Percentiles rank a stretch among this genome's conserved stretches.
phyloP scores from a whole-genome alignment of 2,797 vertebrate genomes.

The Dendrocincla fuliginosa region DNA sequence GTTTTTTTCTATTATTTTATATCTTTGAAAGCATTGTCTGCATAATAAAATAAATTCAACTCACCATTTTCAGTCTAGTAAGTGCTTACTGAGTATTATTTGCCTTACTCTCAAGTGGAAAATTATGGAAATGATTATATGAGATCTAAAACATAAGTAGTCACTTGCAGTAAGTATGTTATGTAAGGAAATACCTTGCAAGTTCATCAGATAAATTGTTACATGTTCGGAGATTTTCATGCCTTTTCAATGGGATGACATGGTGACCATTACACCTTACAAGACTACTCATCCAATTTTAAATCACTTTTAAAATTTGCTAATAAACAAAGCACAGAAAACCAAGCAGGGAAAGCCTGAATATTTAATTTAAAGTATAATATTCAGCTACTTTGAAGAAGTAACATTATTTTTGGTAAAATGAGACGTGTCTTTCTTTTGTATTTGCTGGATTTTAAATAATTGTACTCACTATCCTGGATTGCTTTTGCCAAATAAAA shows the following conservation, averaged over 20 bases:
- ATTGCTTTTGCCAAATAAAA: background rate
- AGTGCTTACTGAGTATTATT: constrained; percentile 48
- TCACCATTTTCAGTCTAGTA: constrained; percentile 48
- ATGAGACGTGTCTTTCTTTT: background rate
- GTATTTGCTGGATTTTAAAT: background rate
- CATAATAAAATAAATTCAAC: constrained; percentile 32
- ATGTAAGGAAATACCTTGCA: background rate
- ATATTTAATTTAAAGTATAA: background rate
- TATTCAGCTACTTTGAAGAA: constrained; percentile 14
- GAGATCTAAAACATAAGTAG: background rate
- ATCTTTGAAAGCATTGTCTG: constrained; percentile 17
- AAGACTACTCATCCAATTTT: constrained; percentile 3
- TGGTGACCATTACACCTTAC: background rate
- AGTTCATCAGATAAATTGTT: background rate
- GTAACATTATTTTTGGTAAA: constrained; percentile 1
- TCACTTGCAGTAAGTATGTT: background rate
- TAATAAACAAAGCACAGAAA: background rate
- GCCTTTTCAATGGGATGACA: background rate
- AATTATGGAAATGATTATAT: constrained; percentile 11
- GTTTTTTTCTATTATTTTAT: constrained; percentile 42
- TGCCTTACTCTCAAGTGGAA: constrained; percentile 9
- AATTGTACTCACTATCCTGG: background rate
- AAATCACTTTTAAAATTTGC: background rate
- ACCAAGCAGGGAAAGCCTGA: background rate
- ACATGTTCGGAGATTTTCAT: background rate